Percentiles rank a stretch among this genome's conserved stretches.
Conservation (phyloP, 53 echinoderm and acorn worm genomes). For the Echinarachnius parma region DNA sequence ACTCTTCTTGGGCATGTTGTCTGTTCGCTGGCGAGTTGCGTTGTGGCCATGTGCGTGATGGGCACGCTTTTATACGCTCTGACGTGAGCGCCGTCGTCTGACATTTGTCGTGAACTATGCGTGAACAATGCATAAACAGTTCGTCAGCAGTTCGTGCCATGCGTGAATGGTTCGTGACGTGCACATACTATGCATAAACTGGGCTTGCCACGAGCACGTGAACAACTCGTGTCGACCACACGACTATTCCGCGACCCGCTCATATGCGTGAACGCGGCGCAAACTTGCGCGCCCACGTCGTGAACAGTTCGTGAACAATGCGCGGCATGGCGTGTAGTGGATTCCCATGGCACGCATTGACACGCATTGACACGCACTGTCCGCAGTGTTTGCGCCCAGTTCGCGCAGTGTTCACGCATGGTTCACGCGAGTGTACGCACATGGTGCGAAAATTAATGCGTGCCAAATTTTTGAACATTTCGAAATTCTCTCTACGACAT, state of each 20-base stretch:
- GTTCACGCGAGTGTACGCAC: no score
- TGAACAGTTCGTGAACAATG: conserved; percentile 13
- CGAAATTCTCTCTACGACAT: no score
- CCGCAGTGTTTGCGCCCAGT: conserved; percentile 13
- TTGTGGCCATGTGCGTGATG: conserved; percentile 46
- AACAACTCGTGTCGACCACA: conserved; percentile 53
- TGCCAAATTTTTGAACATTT: no score
- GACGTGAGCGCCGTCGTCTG: conserved; percentile 15
- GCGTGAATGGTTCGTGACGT: conserved; percentile 13
- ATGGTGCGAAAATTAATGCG: no score
- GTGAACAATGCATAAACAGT: conserved; percentile 13
- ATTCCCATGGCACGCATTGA: conserved; percentile 13
- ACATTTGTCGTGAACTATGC: conserved; percentile 1
- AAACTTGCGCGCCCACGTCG: neutral
- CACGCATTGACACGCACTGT: conserved; percentile 6
- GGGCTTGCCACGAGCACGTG: conserved; percentile 49
- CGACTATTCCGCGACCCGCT: conserved; percentile 55
- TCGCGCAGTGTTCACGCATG: conserved; percentile 40
- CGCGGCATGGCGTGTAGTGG: conserved; percentile 12
- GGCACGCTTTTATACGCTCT: conserved; percentile 43
- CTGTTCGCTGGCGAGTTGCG: conserved; percentile 58
- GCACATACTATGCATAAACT: conserved; percentile 36
- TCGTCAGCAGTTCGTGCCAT: conserved; percentile 9
- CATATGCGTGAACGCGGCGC: conserved; percentile 29
- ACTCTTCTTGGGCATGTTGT: conserved; percentile 38